phyloP scores from a whole-genome alignment of 2,113 vertebrate species.

The Carollia perspicillata region DNA sequence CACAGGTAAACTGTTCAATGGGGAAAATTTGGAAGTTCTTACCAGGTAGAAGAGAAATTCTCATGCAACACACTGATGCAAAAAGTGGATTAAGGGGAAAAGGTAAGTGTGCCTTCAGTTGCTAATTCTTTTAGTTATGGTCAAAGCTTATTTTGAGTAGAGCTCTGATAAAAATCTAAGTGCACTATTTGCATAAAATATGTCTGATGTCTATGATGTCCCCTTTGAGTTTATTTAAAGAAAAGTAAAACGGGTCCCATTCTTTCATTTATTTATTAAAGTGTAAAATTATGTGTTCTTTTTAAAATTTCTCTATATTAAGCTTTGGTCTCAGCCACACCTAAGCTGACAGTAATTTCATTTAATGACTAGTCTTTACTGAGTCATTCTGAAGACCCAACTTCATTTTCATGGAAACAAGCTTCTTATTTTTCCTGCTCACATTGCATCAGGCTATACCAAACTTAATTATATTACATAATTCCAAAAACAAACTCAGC shows the following conservation, averaged over 20 bases:
- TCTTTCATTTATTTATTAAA: background rate
- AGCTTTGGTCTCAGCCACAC: background rate
- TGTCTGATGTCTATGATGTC: background rate
- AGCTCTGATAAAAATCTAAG: no score
- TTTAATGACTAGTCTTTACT: background rate
- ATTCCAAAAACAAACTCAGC: background rate
- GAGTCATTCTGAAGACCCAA: background rate
- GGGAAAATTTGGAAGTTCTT: accelerated
- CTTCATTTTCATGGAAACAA: background rate
- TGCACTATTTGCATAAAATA: background rate
- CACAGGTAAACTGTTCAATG: accelerated
- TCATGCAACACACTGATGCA: no score
- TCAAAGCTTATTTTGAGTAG: background rate
- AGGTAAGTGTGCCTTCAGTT: background rate
- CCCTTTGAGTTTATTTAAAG: background rate
- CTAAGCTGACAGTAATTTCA: background rate
- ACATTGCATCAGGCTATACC: background rate
- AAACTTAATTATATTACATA: background rate
- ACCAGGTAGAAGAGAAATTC: background rate
- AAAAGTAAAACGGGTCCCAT: background rate
- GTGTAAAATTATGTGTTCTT: background rate
- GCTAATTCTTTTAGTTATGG: background rate
- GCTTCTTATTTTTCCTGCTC: background rate
- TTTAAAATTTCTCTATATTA: background rate
- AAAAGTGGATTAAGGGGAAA: background rate